phyloP scores from a whole-genome alignment of 2,113 vertebrate genomes.

The Sus scrofa region DNA sequence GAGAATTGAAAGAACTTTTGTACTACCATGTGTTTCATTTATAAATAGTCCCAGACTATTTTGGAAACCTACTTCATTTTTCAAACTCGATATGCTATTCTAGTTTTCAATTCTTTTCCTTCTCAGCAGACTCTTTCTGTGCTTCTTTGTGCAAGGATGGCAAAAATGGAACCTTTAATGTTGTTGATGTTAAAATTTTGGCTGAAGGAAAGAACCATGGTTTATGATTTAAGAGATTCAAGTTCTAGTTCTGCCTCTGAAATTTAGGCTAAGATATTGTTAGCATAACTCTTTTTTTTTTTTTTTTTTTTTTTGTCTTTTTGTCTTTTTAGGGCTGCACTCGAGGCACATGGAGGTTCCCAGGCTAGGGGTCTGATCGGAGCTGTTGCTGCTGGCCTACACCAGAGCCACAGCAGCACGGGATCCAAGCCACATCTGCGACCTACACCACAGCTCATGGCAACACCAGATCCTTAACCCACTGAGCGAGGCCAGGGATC shows the following conservation, averaged over 20 bases:
- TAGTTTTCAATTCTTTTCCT: constrained; percentile 42
- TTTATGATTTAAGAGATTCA: constrained; percentile 4
- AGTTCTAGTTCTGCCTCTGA: constrained; percentile 44
- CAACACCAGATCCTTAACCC: too few relatives aligned
- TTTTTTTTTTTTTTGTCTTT: too few relatives aligned
- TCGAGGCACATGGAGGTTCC: too few relatives aligned
- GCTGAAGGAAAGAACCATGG: not conserved
- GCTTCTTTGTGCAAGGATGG: constrained; percentile 50
- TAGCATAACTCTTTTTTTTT: constrained; percentile 22
- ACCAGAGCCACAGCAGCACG: too few relatives aligned
- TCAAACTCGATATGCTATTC: constrained; percentile 21
- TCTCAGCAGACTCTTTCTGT: constrained; percentile 48
- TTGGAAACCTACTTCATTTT: constrained; percentile 29
- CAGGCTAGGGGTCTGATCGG: too few relatives aligned
- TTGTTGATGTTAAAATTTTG: constrained; percentile 60
- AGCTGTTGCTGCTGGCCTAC: too few relatives aligned
- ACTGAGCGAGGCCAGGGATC: too few relatives aligned
- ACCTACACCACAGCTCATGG: too few relatives aligned
- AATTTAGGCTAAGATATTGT: not conserved
- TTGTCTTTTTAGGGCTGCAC: too few relatives aligned
- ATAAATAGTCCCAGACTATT: constrained; percentile 34
- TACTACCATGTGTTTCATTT: not conserved
- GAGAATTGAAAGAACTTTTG: constrained; percentile 60
- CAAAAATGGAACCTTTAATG: constrained; percentile 31
- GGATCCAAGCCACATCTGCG: too few relatives aligned